A percentile compares a stretch with the other conserved stretches of the same genome.
Evolutionary conservation across 2,113 vertebrate species (phyloP).

Genomic region (Microcebus lehilahytsara): DNA sequence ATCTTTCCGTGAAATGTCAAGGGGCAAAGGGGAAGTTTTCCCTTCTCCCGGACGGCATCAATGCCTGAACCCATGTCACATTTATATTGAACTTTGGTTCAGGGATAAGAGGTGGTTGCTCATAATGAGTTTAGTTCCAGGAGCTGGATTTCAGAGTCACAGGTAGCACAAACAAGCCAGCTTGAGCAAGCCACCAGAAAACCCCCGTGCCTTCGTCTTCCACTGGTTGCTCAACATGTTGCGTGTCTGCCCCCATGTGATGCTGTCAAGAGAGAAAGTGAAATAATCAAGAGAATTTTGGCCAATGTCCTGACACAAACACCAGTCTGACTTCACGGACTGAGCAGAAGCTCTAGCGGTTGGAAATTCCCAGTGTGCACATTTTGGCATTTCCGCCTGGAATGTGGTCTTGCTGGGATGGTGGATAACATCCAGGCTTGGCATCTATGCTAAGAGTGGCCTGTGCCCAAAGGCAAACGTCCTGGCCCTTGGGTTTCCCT

Average conservation of each 20-base stretch:
- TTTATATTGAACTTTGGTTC: conserved; percentile 17
- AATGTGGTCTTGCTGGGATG: neutral
- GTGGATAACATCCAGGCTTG: neutral
- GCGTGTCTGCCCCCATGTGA: conserved; percentile 36
- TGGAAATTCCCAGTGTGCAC: conserved; percentile 44
- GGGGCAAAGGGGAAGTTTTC: too few relatives aligned
- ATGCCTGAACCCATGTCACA: neutral
- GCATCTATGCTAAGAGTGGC: neutral
- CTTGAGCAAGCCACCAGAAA: conserved; percentile 39
- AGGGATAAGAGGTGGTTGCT: neutral
- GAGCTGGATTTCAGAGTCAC: neutral
- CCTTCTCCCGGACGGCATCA: too few relatives aligned
- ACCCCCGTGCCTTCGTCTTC: neutral
- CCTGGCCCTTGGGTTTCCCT: neutral
- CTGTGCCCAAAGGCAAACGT: neutral
- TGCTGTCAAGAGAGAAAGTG: conserved; percentile 39
- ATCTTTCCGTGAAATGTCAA: too few relatives aligned
- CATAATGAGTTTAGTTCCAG: conserved; percentile 5
- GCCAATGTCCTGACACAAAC: neutral
- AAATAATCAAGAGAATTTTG: conserved; percentile 11
- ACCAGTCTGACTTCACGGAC: neutral
- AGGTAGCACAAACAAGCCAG: neutral
- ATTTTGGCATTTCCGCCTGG: conserved; percentile 10
- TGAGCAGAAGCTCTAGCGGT: neutral
- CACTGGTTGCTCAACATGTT: conserved; percentile 25